A percentile compares a stretch with the other conserved stretches of the same genome.
These are phyloP conservation scores for Hestina assimilis DNA, from an alignment of 1,140 invertebrate species.

Conservation along the genomic window DNA sequence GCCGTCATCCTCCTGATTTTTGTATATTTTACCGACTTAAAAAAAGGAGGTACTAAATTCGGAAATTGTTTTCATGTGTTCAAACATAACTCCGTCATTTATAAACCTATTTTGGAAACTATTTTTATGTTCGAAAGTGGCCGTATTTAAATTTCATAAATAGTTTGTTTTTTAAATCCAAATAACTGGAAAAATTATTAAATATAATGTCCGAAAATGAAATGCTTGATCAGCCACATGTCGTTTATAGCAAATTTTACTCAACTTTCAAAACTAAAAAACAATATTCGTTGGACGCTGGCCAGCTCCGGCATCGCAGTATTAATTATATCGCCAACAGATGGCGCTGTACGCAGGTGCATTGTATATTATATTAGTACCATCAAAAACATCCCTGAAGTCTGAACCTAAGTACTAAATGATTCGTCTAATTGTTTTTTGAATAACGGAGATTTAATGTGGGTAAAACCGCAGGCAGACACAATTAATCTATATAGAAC, in stretches of 20 bases:
- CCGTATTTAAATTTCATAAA: no score
- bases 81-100: no score
- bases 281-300: conserved; percentile 28
- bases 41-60: no score
- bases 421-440: neutral
- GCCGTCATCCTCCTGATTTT: no score
- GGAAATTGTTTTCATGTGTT: no score
- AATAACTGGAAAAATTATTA: no score
- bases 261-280: conserved; percentile 20
- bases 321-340: conserved; percentile 59
- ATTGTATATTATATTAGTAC: conserved; percentile 4
- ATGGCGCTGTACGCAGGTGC: conserved; percentile 54
- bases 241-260: conserved; percentile 8
- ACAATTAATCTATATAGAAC: neutral
- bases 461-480: neutral
- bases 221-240: conserved; percentile 3
- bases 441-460: neutral
- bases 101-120: no score
- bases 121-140: no score
- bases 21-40: no score
- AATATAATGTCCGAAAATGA: no score
- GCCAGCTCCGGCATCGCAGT: conserved; percentile 35
- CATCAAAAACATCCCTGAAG: conserved; percentile 17
- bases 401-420: neutral
- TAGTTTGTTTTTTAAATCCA: no score